phyloP scores from a whole-genome alignment of 2,113 vertebrate species.

The Athene noctua region DNA sequence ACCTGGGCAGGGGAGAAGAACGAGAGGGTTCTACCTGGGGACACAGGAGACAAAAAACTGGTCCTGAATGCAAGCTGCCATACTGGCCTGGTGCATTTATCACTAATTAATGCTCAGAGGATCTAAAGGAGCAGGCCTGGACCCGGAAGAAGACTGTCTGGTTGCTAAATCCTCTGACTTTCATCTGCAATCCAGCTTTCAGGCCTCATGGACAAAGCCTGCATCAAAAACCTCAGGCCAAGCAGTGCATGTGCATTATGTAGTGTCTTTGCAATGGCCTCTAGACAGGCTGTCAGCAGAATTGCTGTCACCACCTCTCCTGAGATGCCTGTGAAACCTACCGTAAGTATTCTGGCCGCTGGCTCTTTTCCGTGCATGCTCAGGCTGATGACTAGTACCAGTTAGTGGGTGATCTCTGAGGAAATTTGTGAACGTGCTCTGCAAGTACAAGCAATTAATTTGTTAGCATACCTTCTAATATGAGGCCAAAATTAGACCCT shows the following conservation, averaged over 20 bases:
- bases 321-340: background rate
- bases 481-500: background rate
- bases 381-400: background rate
- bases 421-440: background rate
- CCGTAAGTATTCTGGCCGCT: background rate
- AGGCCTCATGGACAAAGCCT: background rate
- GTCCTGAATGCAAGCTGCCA: background rate
- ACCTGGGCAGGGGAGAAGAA: background rate
- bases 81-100: background rate
- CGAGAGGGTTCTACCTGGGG: background rate
- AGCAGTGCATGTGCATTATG: background rate
- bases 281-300: background rate
- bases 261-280: background rate
- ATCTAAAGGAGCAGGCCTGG: background rate
- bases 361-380: background rate
- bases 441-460: background rate
- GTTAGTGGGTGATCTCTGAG: background rate
- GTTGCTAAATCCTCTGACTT: background rate
- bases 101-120: background rate
- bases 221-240: background rate
- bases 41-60: background rate
- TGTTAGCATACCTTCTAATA: background rate
- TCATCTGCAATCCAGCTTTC: background rate
- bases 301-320: slow-evolving; percentile 15
- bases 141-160: background rate